Evolutionary conservation across 1,140 invertebrate genomes (phyloP), one percentile per base, ranked within the genome.

Genomic region (Megalonaias nervosa): DNA sequence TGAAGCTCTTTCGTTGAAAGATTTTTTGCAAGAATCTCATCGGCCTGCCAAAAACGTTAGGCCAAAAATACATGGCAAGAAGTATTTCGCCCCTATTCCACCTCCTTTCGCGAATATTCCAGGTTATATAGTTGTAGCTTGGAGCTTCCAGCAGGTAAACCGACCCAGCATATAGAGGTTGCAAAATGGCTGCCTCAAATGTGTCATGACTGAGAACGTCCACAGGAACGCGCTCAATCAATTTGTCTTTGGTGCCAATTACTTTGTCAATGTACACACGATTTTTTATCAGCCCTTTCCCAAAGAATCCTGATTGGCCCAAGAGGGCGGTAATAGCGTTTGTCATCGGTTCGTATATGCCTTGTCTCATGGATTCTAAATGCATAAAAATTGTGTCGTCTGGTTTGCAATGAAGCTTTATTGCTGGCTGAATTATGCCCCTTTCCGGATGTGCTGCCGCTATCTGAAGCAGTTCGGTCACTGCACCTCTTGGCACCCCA

Each of bases 191-290:
- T 15, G 88, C 87, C 67, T 89, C 88, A 71, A 88, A 89, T 15
- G 88, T 88, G 66, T 88, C 88, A 65, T 89, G 88, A 75, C 88
- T 89, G 1, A 89, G 80, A 14, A 89, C 87, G 72, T 89, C 86
- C 57, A 89, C 83, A 15, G 88, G 88, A 13, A 88, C 83, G 17
- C 84, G 62, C 75, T 89, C 88, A 15, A 89, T 86, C 21, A 84
- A 66, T 59, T 86, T 78, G 3, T 84, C 82, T 48, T 79, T 75
- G 0, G 58, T 75, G 23, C 87, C 86, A 58, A 89, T 84, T 16
- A 89, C 79, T 23, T 85, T 83, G 14, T 86, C 80, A 62, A 88
- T 86, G 67, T 89, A 89, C 17, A 87, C 58, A n/a, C 71, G 31
- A 74, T 89, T 89, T 60, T 84, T 82, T 21, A 89, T 82, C n/a